Conservation (phyloP, 2,888 invertebrate species). For the Drosophila sordidapex region DNA sequence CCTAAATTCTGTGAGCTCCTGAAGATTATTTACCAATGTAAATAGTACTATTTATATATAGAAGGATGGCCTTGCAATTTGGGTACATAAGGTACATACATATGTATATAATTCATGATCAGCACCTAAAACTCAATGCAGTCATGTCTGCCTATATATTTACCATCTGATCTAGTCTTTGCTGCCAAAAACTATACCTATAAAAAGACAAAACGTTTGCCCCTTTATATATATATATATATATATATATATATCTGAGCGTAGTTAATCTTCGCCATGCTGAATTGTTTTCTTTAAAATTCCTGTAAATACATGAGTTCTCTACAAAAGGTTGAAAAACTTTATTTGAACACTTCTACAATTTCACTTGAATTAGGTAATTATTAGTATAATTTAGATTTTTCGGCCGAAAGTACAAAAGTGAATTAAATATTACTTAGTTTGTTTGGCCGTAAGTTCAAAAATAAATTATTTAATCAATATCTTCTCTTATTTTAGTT, state of each 20-base stretch:
- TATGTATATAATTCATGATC: slow-evolving; percentile 1
- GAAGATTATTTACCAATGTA: slow-evolving; percentile 63
- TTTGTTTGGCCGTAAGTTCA: slow-evolving; percentile 28
- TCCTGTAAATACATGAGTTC: slow-evolving; percentile 22
- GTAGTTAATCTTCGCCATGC: not conserved
- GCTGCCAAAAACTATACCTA: not conserved
- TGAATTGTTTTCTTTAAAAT: not conserved
- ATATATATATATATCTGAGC: not conserved
- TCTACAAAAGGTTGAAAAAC: slow-evolving; percentile 33
- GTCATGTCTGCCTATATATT: not conserved
- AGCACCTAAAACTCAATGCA: not conserved
- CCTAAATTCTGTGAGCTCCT: slow-evolving; percentile 61
- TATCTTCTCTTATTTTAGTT: slow-evolving; percentile 16
- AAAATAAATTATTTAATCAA: slow-evolving; percentile 39
- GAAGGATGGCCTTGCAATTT: slow-evolving; percentile 14
- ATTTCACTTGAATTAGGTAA: slow-evolving; percentile 8
- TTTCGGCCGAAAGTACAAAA: slow-evolving; percentile 30
- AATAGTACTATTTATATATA: slow-evolving; percentile 25
- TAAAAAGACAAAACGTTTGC: not conserved
- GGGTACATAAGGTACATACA: not conserved
- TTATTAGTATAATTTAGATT: slow-evolving; percentile 25
- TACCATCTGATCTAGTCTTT: not conserved
- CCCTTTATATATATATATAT: not conserved
- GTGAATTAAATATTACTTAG: slow-evolving; percentile 29
- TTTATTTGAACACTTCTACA: slow-evolving; percentile 38